These are phyloP conservation scores for Drosophila tripunctata DNA, from an alignment of 2,888 invertebrate species.

Conservation along the genomic window DNA sequence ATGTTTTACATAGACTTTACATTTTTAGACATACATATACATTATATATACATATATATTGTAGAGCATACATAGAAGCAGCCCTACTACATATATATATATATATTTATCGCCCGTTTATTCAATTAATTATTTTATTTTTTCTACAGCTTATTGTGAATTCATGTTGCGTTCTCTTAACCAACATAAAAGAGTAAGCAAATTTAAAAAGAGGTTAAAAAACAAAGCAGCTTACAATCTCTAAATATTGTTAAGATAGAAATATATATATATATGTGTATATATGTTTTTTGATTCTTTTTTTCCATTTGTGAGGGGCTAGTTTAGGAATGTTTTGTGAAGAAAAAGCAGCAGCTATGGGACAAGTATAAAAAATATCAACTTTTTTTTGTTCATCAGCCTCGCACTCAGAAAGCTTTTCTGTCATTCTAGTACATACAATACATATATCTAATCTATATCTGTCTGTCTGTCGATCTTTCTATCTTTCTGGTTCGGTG, in stretches of 20 bases:
- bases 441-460: constrained; percentile 31
- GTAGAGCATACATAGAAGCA: constrained; percentile 49
- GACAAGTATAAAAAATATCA: constrained; percentile 74
- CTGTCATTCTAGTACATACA: constrained; percentile 28
- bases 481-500: constrained; percentile 32
- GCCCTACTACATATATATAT: constrained; percentile 34
- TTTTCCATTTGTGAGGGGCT: constrained; percentile 56
- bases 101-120: constrained; percentile 31
- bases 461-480: constrained; percentile 40
- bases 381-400: constrained; percentile 40
- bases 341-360: constrained; percentile 62
- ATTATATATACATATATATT: constrained; percentile 50
- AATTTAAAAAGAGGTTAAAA: constrained; percentile 6
- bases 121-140: constrained; percentile 50
- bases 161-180: constrained; percentile 41
- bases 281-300: constrained; percentile 65
- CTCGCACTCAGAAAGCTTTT: constrained; percentile 42
- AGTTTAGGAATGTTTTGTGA: constrained; percentile 57
- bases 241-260: constrained; percentile 36
- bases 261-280: constrained; percentile 26
- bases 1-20: constrained; percentile 74
- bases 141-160: constrained; percentile 62
- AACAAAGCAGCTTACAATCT: constrained; percentile 53
- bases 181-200: constrained; percentile 47
- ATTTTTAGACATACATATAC: constrained; percentile 66